These are phyloP conservation scores for Fragum sueziense DNA, from an alignment of 2,888 invertebrate species.

Conservation along the genomic window DNA sequence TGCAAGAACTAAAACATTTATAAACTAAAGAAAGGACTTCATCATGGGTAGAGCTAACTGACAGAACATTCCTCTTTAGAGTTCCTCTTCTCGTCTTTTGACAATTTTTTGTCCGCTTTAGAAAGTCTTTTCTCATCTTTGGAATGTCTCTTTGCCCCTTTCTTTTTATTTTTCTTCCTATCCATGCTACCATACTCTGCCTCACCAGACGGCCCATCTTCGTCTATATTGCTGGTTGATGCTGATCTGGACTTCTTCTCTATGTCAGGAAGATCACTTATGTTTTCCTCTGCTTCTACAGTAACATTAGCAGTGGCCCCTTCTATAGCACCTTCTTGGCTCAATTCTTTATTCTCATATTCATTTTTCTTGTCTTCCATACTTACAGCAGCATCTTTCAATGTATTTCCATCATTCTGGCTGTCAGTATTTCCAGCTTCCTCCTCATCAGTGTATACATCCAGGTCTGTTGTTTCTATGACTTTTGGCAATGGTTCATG, in stretches of 20 bases:
- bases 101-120: constrained; percentile 19
- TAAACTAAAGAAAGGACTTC: too few relatives aligned
- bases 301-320: background rate
- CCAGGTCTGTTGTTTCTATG: constrained; percentile 12
- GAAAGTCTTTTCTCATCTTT: constrained; percentile 23
- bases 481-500: background rate
- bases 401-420: background rate
- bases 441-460: constrained; percentile 13
- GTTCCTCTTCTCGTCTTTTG: constrained; percentile 24
- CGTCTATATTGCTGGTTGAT: constrained; percentile 17
- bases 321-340: background rate
- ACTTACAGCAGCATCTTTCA: background rate
- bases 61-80: constrained; percentile 48
- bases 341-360: background rate
- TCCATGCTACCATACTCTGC: constrained; percentile 22
- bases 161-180: constrained; percentile 35
- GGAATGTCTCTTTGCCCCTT: constrained; percentile 30
- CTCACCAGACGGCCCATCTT: constrained; percentile 2
- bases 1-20: too few relatives aligned
- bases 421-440: background rate
- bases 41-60: constrained; percentile 37
- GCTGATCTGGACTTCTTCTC: constrained; percentile 2
- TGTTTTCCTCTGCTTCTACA: background rate
- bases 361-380: background rate
- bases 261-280: background rate